Conservation (phyloP, 1,140 invertebrate genomes). For the Micrasema longulum region DNA sequence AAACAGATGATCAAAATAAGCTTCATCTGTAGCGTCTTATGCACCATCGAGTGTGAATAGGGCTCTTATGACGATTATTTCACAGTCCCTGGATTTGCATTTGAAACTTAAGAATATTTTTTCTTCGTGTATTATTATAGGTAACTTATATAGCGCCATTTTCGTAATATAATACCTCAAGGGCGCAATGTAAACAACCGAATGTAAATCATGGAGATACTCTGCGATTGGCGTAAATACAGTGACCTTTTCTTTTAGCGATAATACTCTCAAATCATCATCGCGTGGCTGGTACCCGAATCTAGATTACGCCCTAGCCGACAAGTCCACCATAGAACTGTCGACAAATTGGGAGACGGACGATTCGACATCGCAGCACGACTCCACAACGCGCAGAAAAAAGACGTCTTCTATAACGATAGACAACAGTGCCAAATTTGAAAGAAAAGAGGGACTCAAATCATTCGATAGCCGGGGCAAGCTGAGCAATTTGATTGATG, state of each 20-base stretch:
- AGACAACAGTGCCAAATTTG: constrained; percentile 30
- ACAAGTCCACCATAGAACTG: constrained; percentile 40
- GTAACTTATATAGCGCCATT: no score
- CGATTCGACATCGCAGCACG: constrained; percentile 44
- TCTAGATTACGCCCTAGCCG: constrained; percentile 25
- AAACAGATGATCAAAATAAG: no score
- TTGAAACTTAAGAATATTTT: no score
- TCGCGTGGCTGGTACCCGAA: constrained; percentile 46
- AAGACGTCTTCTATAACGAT: not conserved
- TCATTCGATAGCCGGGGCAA: not conserved
- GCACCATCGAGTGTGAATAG: no score
- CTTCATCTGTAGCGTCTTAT: no score
- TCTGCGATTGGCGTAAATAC: no score
- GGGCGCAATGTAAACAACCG: no score
- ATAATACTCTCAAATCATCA: constrained; percentile 10
- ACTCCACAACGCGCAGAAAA: not conserved
- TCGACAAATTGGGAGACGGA: constrained; percentile 53
- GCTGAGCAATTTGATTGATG: constrained; percentile 11
- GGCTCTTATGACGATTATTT: no score
- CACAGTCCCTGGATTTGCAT: no score
- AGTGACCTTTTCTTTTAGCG: not conserved
- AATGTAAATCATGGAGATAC: no score
- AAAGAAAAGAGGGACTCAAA: constrained; percentile 15
- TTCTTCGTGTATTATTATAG: no score
- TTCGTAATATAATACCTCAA: no score